phyloP scores from a whole-genome alignment of 2,888 invertebrate genomes.

The Melanargia galathea region DNA sequence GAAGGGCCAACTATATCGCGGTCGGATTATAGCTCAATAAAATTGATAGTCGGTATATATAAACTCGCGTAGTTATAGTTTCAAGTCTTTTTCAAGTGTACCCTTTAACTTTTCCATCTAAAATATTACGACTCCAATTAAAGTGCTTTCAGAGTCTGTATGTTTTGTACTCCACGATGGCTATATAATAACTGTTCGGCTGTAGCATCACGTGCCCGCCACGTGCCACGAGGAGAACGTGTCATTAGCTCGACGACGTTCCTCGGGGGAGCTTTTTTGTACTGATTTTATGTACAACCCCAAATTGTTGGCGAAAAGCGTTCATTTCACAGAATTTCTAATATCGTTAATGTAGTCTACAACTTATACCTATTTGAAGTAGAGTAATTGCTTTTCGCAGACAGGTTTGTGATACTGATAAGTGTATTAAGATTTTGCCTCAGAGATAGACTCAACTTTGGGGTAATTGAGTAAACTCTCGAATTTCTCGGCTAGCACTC shows the following conservation, averaged over 20 bases:
- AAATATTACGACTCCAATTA: conserved; percentile 34
- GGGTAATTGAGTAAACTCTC: background rate
- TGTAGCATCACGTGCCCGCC: conserved; percentile 68
- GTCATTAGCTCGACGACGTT: conserved; percentile 71
- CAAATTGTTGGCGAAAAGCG: conserved; percentile 33
- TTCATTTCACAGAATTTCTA: conserved; percentile 12
- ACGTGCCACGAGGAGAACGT: conserved; percentile 68
- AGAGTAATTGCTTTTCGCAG: conserved; percentile 4
- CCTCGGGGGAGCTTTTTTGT: conserved; percentile 63
- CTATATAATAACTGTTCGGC: conserved; percentile 55
- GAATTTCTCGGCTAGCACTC: background rate
- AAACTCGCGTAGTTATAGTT: conserved; percentile 7
- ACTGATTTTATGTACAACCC: conserved; percentile 39
- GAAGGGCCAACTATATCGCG: too few relatives aligned
- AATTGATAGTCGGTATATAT: too few relatives aligned
- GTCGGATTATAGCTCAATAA: too few relatives aligned
- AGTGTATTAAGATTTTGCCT: background rate
- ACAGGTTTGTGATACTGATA: background rate
- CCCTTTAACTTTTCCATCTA: conserved; percentile 16
- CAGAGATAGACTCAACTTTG: background rate
- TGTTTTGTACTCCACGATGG: conserved; percentile 25
- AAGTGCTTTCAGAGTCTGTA: conserved; percentile 30
- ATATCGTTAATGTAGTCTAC: conserved; percentile 11
- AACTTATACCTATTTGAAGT: background rate
- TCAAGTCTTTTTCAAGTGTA: conserved; percentile 2